Evolutionary conservation across 2,797 vertebrate genomes (phyloP).

Genomic region (Erethizon dorsatum): DNA sequence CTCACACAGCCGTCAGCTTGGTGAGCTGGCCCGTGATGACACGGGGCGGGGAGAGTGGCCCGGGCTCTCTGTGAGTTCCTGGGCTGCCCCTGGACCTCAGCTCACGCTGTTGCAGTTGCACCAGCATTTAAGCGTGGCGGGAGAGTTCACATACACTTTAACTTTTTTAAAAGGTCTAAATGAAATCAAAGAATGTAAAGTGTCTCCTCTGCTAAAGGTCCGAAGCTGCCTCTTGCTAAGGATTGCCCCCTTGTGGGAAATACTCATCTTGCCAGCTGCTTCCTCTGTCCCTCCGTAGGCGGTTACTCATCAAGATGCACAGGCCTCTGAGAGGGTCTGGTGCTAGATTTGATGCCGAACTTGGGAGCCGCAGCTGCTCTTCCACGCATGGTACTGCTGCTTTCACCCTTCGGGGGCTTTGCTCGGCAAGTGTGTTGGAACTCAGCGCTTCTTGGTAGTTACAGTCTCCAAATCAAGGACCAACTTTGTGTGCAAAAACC

Average conservation of each 20-base stretch:
- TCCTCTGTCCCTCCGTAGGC: not conserved
- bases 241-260: slow-evolving; percentile 45
- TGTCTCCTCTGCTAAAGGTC: slow-evolving; percentile 87
- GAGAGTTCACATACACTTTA: slow-evolving; percentile 58
- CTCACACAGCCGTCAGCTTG: slow-evolving; percentile 1
- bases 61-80: slow-evolving; percentile 56
- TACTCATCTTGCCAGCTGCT: slow-evolving; percentile 62
- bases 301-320: slow-evolving; percentile 14
- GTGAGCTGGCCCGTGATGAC: not conserved
- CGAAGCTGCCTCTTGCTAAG: slow-evolving; percentile 84
- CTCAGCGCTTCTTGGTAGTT: slow-evolving; percentile 87
- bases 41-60: slow-evolving; percentile 45
- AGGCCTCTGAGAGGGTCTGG: not conserved
- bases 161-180: slow-evolving; percentile 85
- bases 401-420: slow-evolving; percentile 70
- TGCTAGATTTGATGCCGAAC: slow-evolving; percentile 6
- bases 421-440: slow-evolving; percentile 83
- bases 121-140: slow-evolving; percentile 47
- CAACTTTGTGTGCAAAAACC: slow-evolving; percentile 86
- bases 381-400: slow-evolving; percentile 80
- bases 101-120: slow-evolving; percentile 61
- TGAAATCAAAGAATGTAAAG: slow-evolving; percentile 88
- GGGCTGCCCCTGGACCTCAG: slow-evolving; percentile 70
- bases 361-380: slow-evolving; percentile 79
- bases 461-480: slow-evolving; percentile 87